phyloP scores from a whole-genome alignment of 2,113 vertebrate genomes.

The Castor canadensis region DNA sequence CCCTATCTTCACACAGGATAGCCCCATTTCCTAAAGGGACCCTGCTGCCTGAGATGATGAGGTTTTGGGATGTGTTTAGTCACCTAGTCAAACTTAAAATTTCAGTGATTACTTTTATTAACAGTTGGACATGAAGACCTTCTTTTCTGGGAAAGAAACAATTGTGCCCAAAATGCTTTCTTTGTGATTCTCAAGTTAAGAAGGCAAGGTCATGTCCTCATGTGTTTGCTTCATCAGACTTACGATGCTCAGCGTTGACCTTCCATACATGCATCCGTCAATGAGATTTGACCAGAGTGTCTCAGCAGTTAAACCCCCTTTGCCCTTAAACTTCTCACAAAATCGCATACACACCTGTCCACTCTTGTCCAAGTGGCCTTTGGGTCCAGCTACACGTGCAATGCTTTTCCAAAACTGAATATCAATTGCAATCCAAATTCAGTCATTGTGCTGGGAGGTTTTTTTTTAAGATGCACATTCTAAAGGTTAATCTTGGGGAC shows the following conservation, averaged over 20 bases:
- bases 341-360: background rate
- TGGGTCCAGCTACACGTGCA: too few species aligned
- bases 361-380: background rate
- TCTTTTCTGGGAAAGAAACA: background rate
- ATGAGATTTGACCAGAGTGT: background rate
- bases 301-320: background rate
- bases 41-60: background rate
- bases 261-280: too few species aligned
- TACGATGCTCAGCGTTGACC: background rate
- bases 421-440: too few species aligned
- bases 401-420: too few species aligned
- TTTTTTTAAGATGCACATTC: accelerated
- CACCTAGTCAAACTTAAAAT: accelerated
- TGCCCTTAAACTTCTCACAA: background rate
- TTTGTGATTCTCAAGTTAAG: background rate
- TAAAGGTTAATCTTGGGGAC: background rate
- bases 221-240: too few species aligned
- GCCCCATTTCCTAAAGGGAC: background rate
- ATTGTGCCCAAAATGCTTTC: background rate
- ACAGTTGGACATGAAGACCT: background rate
- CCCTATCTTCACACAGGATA: accelerated
- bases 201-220: too few species aligned
- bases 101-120: background rate
- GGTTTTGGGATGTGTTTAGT: background rate
- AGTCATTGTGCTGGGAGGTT: background rate